phyloP scores from a whole-genome alignment of 2,888 invertebrate species.

The Pelosia muscerda region DNA sequence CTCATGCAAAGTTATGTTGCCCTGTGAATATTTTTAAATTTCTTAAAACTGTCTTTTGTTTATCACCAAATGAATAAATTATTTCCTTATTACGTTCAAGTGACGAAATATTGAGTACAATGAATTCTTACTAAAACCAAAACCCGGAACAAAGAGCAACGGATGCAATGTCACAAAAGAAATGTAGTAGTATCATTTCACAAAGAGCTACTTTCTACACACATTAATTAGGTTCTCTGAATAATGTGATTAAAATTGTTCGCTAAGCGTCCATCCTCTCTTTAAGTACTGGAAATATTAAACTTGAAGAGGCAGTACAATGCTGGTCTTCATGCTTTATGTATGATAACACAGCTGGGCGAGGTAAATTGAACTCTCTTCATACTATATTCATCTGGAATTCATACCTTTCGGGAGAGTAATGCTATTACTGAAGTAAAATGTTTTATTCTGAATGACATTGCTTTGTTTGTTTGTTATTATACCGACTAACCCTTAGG shows the following conservation, averaged over 20 bases:
- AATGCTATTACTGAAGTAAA: slow-evolving; percentile 52
- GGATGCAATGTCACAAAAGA: slow-evolving; percentile 2
- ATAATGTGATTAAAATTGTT: slow-evolving; percentile 46
- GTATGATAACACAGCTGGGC: slow-evolving; percentile 60
- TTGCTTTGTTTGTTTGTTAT: slow-evolving; percentile 40
- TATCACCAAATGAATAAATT: not conserved
- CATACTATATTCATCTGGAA: slow-evolving; percentile 62
- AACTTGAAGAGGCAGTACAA: slow-evolving; percentile 51
- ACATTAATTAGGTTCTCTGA: slow-evolving; percentile 25
- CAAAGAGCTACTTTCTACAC: not conserved
- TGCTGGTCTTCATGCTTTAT: slow-evolving; percentile 67
- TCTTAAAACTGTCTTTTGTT: not conserved
- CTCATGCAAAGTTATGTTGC: not conserved
- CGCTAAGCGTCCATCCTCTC: slow-evolving; percentile 29
- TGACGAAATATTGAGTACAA: not conserved
- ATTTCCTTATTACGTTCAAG: not conserved
- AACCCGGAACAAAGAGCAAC: not conserved
- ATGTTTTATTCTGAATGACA: slow-evolving; percentile 49
- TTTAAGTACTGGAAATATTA: slow-evolving; percentile 41
- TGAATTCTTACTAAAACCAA: not conserved
- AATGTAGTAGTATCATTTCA: slow-evolving; percentile 5
- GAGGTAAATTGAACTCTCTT: slow-evolving; percentile 58
- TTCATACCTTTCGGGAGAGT: slow-evolving; percentile 60
- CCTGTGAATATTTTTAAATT: not conserved
- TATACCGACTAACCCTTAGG: slow-evolving; percentile 18